These are phyloP conservation scores for Chlorops oryzae DNA, from an alignment of 1,140 invertebrate species.

Conservation along the genomic window DNA sequence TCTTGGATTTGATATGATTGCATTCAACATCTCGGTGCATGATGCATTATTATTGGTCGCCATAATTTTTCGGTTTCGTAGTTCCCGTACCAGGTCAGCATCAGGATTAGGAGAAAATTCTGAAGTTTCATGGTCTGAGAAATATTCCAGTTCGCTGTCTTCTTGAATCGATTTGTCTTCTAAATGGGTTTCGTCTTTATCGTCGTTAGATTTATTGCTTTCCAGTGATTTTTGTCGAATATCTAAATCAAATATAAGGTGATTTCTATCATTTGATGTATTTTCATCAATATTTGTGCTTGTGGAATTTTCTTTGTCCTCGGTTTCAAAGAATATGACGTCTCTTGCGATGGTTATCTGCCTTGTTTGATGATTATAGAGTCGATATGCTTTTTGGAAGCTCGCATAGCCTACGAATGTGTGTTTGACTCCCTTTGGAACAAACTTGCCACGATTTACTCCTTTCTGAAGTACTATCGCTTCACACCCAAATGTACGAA, in stretches of 20 bases:
- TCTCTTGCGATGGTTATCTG: conserved; percentile 6
- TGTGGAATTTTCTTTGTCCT: too few species aligned
- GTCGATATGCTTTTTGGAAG: conserved; percentile 8
- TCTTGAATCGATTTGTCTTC: conserved; percentile 1
- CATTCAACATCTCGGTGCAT: not conserved
- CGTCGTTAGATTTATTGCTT: not conserved
- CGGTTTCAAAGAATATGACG: conserved; percentile 12
- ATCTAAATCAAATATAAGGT: not conserved
- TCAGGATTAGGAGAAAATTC: not conserved
- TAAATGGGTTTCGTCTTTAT: not conserved
- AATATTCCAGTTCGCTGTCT: conserved; percentile 1
- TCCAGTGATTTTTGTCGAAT: not conserved
- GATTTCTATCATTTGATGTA: not conserved
- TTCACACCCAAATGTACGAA: conserved; percentile 36
- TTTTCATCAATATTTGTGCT: conserved; percentile 3
- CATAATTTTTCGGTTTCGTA: too few species aligned
- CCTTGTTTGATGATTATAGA: conserved; percentile 4
- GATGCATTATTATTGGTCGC: too few species aligned
- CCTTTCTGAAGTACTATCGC: conserved; percentile 37
- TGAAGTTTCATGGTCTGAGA: conserved; percentile 10
- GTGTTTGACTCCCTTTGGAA: conserved; percentile 7
- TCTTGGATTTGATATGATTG: conserved; percentile 5
- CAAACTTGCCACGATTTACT: conserved; percentile 26
- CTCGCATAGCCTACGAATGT: conserved; percentile 10
- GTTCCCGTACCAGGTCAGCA: too few species aligned